phyloP scores from a whole-genome alignment of 2,113 vertebrate species.

The Corythoichthys haematopterus region DNA sequence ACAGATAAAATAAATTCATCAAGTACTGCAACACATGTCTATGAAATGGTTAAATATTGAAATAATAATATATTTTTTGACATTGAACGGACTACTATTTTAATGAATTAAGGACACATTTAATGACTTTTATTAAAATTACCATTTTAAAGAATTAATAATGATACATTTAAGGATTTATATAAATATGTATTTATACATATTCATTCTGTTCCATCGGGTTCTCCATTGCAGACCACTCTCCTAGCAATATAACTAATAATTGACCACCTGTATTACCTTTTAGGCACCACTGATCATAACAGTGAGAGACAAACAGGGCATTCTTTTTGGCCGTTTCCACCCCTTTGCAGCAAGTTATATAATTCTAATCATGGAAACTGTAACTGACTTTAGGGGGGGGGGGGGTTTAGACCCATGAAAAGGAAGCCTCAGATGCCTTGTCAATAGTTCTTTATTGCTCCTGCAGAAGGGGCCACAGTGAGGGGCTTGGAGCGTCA shows the following conservation, averaged over 20 bases:
- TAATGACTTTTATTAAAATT: too few relatives aligned
- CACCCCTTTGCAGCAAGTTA: neutral
- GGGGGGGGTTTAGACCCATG: neutral
- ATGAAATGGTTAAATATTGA: too few relatives aligned
- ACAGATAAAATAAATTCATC: too few relatives aligned
- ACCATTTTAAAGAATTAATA: too few relatives aligned
- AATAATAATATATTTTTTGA: too few relatives aligned
- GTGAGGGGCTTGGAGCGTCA: neutral
- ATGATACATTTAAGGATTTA: too few relatives aligned
- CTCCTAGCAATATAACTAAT: neutral
- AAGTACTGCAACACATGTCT: too few relatives aligned
- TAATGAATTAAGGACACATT: too few relatives aligned
- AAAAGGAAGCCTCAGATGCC: neutral
- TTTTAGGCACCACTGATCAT: neutral
- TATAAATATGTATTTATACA: too few relatives aligned
- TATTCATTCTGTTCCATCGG: too few relatives aligned
- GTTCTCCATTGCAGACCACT: neutral
- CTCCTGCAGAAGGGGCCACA: neutral
- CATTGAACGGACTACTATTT: too few relatives aligned
- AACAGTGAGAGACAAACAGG: neutral
- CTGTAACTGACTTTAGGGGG: neutral
- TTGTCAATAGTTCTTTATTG: slow-evolving; percentile 1
- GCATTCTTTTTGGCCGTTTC: neutral
- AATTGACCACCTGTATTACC: neutral
- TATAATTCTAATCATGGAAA: slow-evolving; percentile 5